Conservation (phyloP, 2,797 vertebrate species). For the Pseudocheirus occidentalis region DNA sequence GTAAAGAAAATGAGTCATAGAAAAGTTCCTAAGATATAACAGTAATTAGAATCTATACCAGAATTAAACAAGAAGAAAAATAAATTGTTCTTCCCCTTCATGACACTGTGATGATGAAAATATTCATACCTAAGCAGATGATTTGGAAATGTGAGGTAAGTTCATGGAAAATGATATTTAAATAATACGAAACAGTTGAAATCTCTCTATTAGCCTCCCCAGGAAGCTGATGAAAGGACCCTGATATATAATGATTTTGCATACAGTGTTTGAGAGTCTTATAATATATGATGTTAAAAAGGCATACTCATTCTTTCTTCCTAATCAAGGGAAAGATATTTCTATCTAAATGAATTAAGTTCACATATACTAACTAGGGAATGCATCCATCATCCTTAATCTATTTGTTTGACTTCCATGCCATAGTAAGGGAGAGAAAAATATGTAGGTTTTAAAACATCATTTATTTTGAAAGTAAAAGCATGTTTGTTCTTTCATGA, state of each 20-base stretch:
- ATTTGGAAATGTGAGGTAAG: not conserved
- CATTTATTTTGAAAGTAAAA: constrained; percentile 40
- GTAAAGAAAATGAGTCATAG: not conserved
- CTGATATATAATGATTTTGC: not conserved
- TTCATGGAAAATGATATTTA: not conserved
- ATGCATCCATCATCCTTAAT: constrained; percentile 14
- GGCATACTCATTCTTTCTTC: not conserved
- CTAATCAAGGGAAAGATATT: not conserved
- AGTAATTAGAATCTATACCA: not conserved
- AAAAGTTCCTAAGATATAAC: not conserved
- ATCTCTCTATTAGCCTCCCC: not conserved
- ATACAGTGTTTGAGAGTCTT: not conserved
- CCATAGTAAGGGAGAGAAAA: constrained; percentile 15
- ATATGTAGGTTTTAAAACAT: constrained; percentile 12
- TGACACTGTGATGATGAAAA: not conserved
- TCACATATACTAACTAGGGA: not conserved
- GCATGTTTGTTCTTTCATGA: not conserved
- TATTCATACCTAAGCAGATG: not conserved
- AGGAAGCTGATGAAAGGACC: not conserved
- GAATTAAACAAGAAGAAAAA: not conserved
- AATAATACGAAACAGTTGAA: not conserved
- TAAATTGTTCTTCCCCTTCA: not conserved
- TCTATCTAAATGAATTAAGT: constrained; percentile 11
- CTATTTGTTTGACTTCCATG: not conserved
- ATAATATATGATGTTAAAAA: not conserved